phyloP scores from a whole-genome alignment of 2,113 vertebrate genomes.

The Tiliqua scincoides region DNA sequence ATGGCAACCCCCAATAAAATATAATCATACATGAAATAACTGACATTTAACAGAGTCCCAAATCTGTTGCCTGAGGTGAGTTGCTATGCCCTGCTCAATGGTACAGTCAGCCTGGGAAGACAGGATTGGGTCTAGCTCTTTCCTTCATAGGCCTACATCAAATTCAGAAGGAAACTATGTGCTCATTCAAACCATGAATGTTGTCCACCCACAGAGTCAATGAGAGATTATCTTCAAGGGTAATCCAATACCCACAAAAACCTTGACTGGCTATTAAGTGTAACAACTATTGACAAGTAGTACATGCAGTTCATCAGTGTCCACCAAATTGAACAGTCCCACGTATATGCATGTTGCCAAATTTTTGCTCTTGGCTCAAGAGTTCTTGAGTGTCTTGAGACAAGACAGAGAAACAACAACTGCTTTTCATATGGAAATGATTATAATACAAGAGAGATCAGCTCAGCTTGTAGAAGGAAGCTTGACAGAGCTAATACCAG shows the following conservation, averaged over 20 bases:
- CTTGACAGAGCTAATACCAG: not conserved
- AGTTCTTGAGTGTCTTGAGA: not conserved
- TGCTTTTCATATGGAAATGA: not conserved
- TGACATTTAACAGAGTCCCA: not conserved
- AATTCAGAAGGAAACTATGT: too few species aligned
- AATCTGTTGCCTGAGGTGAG: not conserved
- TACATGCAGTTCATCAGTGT: not conserved
- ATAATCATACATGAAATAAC: too few species aligned
- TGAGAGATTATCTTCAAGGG: not conserved
- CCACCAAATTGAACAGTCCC: not conserved
- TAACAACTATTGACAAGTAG: not conserved
- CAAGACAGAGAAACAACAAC: not conserved
- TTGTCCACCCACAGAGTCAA: not conserved
- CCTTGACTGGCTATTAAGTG: not conserved
- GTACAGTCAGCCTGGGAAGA: not conserved
- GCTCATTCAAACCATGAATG: not conserved
- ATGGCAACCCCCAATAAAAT: not conserved
- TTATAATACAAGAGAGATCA: constrained; percentile 3
- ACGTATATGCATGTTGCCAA: not conserved
- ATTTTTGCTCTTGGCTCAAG: not conserved
- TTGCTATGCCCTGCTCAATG: not conserved
- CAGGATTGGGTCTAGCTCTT: not conserved
- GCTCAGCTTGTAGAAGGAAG: not conserved
- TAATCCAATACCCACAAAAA: not conserved
- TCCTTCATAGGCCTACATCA: not conserved